Base-by-base conservation (phyloP, 1,140 invertebrate genomes). In the Cyphomyrmex costatus region DNA sequence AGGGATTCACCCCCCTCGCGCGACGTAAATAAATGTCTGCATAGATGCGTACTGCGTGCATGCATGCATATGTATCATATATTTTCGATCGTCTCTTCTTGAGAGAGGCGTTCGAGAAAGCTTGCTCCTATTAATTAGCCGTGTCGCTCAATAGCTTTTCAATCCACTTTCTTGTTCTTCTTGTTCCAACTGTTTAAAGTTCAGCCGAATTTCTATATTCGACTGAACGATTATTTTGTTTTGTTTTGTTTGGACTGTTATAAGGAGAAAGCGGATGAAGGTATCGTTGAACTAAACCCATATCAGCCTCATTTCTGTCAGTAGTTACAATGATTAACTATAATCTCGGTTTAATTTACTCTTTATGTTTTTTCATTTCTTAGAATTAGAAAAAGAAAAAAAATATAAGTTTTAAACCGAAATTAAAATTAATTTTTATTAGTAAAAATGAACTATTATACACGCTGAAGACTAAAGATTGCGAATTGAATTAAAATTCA, bases 1-100 rank as follows among this genome's bases (percentile, higher is more conserved):
- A 80, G 65, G 70, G 79, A 61, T 61, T 8, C 42, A n/a, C n/a
- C 53, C 68, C 46, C 36, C 36, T 19, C 19, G 16, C 66, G 33
- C 53, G 53, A 74, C 79, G 79, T 83, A 83, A 83, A 83, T 83
- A 83, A 83, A 83, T 42, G 68, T 19, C 24, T 51, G 60, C 76
- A 14, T 68, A 12, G 16, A n/a, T 66, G 36, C 65, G 10, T 60
- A 14, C 33, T 70, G 24, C 30, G 27, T 36, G 8, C 30, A 30
- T 30, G 7, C 46, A n/a, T 56, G n/a, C 16, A n/a, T n/a, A n/a
- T n/a, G n/a, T n/a, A n/a, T n/a, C n/a, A n/a, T n/a, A n/a, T n/a
- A n/a, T n/a, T 14, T n/a, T 51, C 14, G 73, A 14, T 58, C 42
- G 16, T 19, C 24, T 33, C 60, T 66, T 21, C 16, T 51, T 4